Conservation (phyloP, 2,113 vertebrate species). For the Proteles cristata region DNA sequence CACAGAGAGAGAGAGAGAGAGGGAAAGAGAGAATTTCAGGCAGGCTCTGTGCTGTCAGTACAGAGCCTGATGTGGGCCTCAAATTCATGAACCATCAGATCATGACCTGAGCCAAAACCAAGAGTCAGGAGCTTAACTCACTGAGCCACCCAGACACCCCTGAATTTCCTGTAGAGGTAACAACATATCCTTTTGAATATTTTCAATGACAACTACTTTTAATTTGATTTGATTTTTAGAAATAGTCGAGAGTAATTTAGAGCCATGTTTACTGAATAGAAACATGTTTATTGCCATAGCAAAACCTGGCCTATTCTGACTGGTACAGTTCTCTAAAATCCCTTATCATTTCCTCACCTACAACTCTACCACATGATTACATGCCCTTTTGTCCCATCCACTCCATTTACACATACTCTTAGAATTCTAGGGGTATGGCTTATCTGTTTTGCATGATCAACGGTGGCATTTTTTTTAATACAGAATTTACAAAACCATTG, state of each 20-base stretch:
- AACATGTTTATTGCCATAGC: neutral
- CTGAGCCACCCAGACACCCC: too few species aligned
- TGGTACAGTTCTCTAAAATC: neutral
- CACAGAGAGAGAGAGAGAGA: too few species aligned
- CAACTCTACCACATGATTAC: neutral
- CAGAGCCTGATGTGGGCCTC: too few species aligned
- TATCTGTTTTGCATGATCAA: neutral
- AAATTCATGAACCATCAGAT: too few species aligned
- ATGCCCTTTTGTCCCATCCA: neutral
- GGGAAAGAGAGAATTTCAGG: too few species aligned
- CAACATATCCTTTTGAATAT: neutral
- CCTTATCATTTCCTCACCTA: neutral
- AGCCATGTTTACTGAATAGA: neutral
- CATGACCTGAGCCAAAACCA: too few species aligned
- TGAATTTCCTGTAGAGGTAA: neutral
- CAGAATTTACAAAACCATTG: neutral
- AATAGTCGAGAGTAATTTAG: slow-evolving; percentile 15
- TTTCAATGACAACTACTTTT: neutral
- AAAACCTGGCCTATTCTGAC: neutral
- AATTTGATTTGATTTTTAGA: neutral
- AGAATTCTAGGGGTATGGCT: neutral
- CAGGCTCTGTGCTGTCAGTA: too few species aligned
- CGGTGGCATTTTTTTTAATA: neutral
- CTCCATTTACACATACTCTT: neutral
- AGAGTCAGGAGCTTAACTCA: too few species aligned